Evolutionary conservation across 2,797 vertebrate species (phyloP).

Genomic region (Sebastiscus albofasciatus): DNA sequence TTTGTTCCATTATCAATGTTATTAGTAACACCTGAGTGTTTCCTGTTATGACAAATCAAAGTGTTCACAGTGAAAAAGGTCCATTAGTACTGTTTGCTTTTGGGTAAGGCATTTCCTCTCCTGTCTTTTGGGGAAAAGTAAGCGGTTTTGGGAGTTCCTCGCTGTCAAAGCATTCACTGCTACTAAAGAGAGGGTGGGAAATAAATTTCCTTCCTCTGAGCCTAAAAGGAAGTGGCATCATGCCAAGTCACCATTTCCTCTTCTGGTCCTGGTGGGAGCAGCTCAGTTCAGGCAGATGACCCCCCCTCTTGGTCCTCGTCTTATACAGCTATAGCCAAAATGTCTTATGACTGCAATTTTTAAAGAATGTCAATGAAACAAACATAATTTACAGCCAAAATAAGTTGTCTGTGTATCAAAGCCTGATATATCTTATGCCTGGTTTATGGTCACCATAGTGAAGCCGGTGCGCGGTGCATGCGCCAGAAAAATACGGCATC

Average conservation of each 20-base stretch:
- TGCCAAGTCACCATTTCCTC: constrained; percentile 18
- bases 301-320: neutral
- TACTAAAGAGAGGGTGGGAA: neutral
- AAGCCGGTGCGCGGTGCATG: no score
- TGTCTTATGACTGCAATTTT: neutral
- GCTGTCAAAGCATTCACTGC: constrained; percentile 1
- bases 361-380: neutral
- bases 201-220: constrained; percentile 4
- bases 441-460: no score
- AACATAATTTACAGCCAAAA: neutral
- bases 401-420: neutral
- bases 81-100: neutral
- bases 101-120: neutral
- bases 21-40: neutral
- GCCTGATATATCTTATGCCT: accelerated
- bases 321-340: neutral
- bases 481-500: no score
- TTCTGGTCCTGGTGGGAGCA: neutral
- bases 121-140: neutral
- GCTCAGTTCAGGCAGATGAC: neutral
- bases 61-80: neutral
- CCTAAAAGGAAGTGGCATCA: constrained; percentile 22
- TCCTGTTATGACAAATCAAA: neutral
- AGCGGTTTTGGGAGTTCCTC: neutral
- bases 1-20: neutral